Conservation (phyloP, 2,113 vertebrate species). For the Lucifuga dentata region DNA sequence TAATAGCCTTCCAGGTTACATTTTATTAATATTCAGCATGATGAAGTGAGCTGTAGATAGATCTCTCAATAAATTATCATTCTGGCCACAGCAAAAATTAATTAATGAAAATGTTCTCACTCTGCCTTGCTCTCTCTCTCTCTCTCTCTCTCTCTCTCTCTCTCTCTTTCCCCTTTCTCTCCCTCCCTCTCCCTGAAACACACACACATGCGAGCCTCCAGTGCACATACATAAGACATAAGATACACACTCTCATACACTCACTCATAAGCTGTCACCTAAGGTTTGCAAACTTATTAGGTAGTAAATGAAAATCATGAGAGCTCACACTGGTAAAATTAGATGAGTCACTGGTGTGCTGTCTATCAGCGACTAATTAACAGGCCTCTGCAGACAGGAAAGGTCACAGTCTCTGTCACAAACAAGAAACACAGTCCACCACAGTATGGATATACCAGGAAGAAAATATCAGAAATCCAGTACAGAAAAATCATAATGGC, state of each 20-base stretch:
- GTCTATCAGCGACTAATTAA: conserved; percentile 68
- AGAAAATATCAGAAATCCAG: too few relatives aligned
- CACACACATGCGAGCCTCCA: too few relatives aligned
- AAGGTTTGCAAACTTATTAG: conserved; percentile 62
- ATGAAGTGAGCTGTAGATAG: conserved; percentile 57
- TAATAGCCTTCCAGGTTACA: conserved; percentile 40
- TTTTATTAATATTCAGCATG: conserved; percentile 60
- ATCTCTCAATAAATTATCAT: conserved; percentile 58
- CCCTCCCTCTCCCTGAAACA: too few relatives aligned
- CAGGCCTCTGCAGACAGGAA: conserved; percentile 36
- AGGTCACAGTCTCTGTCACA: conserved; percentile 22
- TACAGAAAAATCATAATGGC: too few relatives aligned
- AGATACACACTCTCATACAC: conserved; percentile 14
- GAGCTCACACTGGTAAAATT: conserved; percentile 51
- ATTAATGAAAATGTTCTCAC: conserved; percentile 31
- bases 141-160: background rate
- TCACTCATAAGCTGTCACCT: conserved; percentile 18
- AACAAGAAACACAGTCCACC: conserved; percentile 5
- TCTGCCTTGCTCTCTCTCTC: background rate
- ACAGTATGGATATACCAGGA: too few relatives aligned
- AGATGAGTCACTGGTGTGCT: conserved; percentile 60
- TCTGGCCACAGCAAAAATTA: conserved; percentile 44
- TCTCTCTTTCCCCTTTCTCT: too few relatives aligned
- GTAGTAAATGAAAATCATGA: conserved; percentile 58
- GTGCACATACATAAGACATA: too few relatives aligned